Evolutionary conservation across 2,888 invertebrate genomes (phyloP).

Genomic region (Lasioglossum calceatum): DNA sequence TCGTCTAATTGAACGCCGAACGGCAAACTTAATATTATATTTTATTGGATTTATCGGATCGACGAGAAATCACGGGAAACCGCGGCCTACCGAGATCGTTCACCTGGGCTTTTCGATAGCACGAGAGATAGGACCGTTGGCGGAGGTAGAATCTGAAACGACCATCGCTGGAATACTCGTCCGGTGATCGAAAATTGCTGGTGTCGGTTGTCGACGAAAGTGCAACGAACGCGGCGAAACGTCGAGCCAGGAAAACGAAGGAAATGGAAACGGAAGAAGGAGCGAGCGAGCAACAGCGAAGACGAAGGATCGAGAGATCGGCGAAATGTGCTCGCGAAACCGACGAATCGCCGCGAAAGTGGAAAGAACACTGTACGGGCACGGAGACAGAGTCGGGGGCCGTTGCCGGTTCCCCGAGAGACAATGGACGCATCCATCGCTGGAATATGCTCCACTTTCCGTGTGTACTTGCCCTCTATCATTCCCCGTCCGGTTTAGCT

Average conservation of each 20-base stretch:
- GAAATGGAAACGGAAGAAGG: neutral
- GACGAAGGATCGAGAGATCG: neutral
- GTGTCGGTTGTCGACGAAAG: neutral
- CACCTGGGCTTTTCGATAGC: neutral
- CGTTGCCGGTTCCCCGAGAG: constrained; percentile 51
- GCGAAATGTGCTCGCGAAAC: constrained; percentile 5
- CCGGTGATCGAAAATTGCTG: neutral
- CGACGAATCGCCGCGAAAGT: constrained; percentile 28
- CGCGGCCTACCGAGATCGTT: neutral
- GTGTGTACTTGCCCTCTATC: constrained; percentile 22
- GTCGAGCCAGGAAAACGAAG: neutral
- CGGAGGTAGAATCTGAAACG: neutral
- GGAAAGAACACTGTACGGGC: neutral
- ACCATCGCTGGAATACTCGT: neutral
- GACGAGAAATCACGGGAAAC: neutral
- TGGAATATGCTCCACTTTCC: constrained; percentile 66
- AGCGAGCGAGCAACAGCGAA: neutral
- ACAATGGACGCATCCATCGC: constrained; percentile 69
- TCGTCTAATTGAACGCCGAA: neutral
- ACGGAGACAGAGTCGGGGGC: neutral
- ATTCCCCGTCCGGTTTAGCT: neutral
- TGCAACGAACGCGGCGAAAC: neutral
- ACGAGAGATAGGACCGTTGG: neutral
- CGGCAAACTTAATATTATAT: constrained; percentile 1
- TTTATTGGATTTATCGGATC: neutral